Percentiles rank a stretch among this genome's conserved stretches.
These are phyloP conservation scores for Scatophagus argus DNA, from an alignment of 2,113 vertebrate species.

Conservation along the genomic window DNA sequence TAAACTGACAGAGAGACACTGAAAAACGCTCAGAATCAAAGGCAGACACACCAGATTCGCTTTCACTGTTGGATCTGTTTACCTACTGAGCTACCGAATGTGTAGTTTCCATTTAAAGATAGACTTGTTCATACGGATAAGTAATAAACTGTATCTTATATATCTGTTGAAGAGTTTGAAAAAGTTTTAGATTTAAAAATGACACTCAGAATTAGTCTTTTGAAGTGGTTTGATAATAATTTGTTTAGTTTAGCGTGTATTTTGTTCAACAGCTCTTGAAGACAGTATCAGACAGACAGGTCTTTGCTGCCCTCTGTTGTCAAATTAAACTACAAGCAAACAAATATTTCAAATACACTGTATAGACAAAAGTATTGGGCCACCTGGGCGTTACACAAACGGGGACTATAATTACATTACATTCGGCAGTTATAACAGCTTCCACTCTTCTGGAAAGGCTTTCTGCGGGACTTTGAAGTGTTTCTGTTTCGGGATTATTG, in stretches of 20 bases:
- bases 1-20: background rate
- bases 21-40: background rate
- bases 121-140: background rate
- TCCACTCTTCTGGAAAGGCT: no score
- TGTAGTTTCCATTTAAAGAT: background rate
- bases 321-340: conserved; percentile 13
- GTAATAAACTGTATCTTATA: background rate
- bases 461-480: no score
- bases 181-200: background rate
- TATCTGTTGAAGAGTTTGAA: background rate
- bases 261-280: background rate
- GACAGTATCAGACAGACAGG: background rate
- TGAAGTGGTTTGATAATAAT: background rate
- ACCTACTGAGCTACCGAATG: background rate
- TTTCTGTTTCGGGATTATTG: no score
- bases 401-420: no score
- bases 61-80: background rate
- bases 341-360: background rate
- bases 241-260: background rate
- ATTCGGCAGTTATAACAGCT: no score
- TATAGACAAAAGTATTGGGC: no score
- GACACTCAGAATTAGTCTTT: background rate
- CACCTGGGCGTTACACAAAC: no score
- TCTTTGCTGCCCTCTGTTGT: conserved; percentile 80
- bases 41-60: background rate